Evolutionary conservation across 2,888 invertebrate species (phyloP).

Genomic region (Drosophila mimetica): DNA sequence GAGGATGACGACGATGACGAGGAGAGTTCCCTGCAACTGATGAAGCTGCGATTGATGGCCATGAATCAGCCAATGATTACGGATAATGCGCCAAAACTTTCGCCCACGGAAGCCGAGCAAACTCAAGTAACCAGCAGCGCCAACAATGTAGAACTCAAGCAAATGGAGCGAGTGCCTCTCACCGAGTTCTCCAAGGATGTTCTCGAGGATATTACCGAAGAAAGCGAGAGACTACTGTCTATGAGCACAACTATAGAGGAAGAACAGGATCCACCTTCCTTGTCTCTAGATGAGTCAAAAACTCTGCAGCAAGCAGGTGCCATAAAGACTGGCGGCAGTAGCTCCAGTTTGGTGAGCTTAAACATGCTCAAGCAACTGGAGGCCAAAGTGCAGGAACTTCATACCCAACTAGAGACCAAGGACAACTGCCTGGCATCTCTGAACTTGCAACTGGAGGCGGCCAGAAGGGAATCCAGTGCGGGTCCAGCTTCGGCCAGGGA

Average conservation of each 20-base stretch:
- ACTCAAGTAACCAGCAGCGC: slow-evolving; percentile 13
- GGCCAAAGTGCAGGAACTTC: slow-evolving; percentile 80
- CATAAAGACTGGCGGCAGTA: slow-evolving; percentile 32
- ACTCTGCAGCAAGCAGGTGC: slow-evolving; percentile 56
- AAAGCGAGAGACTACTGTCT: slow-evolving; percentile 81
- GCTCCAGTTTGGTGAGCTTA: slow-evolving; percentile 72
- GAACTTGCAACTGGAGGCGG: slow-evolving; percentile 79
- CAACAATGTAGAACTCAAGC: slow-evolving; percentile 68
- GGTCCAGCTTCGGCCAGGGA: slow-evolving; percentile 82
- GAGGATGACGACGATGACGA: slow-evolving; percentile 70
- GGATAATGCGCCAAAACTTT: slow-evolving; percentile 39
- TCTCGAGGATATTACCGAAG: slow-evolving; percentile 84
- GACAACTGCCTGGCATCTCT: slow-evolving; percentile 81
- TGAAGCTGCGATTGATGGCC: slow-evolving; percentile 82
- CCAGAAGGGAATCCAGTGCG: slow-evolving; percentile 70
- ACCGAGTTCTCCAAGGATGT: slow-evolving; percentile 82
- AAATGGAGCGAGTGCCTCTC: slow-evolving; percentile 82
- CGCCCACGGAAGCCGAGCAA: slow-evolving; percentile 49
- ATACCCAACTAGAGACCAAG: slow-evolving; percentile 80
- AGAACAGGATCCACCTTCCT: slow-evolving; percentile 68
- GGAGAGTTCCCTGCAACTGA: slow-evolving; percentile 74
- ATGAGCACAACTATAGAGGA: slow-evolving; percentile 75
- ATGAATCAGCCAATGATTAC: slow-evolving; percentile 66
- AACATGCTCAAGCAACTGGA: slow-evolving; percentile 82
- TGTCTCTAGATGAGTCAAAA: slow-evolving; percentile 68